These are phyloP conservation scores for Torymus texanus DNA, from an alignment of 2,888 invertebrate genomes.

Conservation along the genomic window DNA sequence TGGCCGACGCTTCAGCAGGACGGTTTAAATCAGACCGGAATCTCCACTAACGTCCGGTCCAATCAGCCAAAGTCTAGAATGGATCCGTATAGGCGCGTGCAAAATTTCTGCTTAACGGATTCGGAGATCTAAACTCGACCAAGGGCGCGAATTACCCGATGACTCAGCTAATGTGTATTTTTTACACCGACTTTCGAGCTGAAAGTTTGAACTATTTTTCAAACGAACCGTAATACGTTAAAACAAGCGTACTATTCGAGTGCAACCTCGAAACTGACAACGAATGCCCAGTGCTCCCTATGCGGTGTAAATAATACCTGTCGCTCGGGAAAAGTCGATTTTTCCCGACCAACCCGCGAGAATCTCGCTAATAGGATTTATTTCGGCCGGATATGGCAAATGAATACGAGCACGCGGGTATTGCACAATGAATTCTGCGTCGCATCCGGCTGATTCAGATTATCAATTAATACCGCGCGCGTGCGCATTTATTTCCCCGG, in stretches of 20 bases:
- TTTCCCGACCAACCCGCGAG: neutral
- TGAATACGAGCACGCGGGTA: neutral
- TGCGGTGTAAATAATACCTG: neutral
- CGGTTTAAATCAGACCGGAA: slow-evolving; percentile 56
- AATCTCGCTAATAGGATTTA: neutral
- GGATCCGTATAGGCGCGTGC: no score
- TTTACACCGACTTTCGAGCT: no score
- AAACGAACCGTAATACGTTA: no score
- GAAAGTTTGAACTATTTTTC: no score
- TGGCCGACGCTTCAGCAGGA: slow-evolving; percentile 38
- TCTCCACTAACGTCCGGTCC: slow-evolving; percentile 39
- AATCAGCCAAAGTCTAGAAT: slow-evolving; percentile 24
- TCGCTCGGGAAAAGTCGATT: neutral
- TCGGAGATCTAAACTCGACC: no score
- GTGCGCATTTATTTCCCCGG: neutral
- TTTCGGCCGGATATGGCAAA: neutral
- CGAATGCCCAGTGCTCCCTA: neutral
- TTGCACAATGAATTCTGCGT: neutral
- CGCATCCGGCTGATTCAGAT: slow-evolving; percentile 21
- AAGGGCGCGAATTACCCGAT: no score
- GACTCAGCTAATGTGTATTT: no score
- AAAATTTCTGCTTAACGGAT: no score
- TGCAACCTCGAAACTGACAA: no score
- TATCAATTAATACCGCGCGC: slow-evolving; percentile 13
- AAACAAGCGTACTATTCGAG: no score